Evolutionary conservation across 2,888 invertebrate species (phyloP).

Genomic region (Enchytraeus crypticus): DNA sequence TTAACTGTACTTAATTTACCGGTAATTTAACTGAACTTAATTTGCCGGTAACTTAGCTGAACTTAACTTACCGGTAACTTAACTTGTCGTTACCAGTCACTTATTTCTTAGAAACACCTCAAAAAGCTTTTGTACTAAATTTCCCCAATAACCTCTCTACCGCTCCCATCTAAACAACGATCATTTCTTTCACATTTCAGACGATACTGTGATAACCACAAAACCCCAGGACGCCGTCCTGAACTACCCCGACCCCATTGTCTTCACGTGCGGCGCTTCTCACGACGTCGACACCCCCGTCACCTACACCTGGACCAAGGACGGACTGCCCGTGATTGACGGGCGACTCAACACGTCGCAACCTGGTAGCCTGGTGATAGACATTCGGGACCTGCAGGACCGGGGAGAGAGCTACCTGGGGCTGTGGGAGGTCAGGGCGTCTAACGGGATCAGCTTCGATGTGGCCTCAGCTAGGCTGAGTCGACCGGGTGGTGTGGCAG

Average conservation of each 20-base stretch:
- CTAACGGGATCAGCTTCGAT: constrained; percentile 9
- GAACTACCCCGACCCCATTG: constrained; percentile 1
- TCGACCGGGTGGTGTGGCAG: no score
- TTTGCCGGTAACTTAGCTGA: no score
- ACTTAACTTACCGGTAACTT: no score
- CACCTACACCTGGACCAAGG: constrained; percentile 11
- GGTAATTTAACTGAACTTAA: no score
- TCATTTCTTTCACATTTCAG: constrained; percentile 14
- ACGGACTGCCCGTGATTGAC: background rate
- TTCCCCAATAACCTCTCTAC: no score
- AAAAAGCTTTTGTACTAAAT: no score
- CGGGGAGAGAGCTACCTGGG: background rate
- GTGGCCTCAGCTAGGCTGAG: no score
- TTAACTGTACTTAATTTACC: no score
- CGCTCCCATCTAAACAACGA: no score
- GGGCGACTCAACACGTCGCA: constrained; percentile 1
- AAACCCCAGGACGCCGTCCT: constrained; percentile 10
- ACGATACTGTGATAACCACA: constrained; percentile 6
- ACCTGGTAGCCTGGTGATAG: background rate
- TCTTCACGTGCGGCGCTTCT: constrained; percentile 9
- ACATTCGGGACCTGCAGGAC: background rate
- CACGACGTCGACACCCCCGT: constrained; percentile 22
- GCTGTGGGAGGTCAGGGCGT: constrained; percentile 6
- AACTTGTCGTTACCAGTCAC: no score
- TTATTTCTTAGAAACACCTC: no score